phyloP scores from a whole-genome alignment of 1,140 invertebrate genomes.

The Zaprionus kolodkinae region DNA sequence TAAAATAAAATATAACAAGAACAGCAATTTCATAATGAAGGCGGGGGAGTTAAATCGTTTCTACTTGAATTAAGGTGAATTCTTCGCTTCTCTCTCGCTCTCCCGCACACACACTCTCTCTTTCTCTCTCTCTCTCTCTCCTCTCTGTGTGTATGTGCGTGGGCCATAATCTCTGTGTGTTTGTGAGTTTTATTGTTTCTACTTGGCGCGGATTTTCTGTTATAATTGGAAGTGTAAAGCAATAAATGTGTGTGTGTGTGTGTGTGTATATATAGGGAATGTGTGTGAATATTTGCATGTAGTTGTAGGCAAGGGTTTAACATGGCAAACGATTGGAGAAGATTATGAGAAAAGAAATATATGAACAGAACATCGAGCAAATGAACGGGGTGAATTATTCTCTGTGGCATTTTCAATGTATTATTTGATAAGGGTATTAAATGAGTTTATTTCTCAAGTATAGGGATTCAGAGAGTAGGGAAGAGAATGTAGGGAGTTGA shows the following conservation, averaged over 20 bases:
- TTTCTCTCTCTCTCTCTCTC: neutral
- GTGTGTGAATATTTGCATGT: neutral
- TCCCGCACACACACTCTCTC: too few relatives aligned
- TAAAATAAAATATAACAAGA: slow-evolving; percentile 73
- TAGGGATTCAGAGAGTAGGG: neutral
- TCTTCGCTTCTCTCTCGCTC: slow-evolving; percentile 28
- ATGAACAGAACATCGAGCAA: neutral
- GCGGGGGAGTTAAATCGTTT: slow-evolving; percentile 77
- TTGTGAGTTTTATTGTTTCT: slow-evolving; percentile 76
- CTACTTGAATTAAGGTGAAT: slow-evolving; percentile 80
- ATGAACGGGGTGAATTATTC: slow-evolving; percentile 1
- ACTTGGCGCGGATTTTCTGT: slow-evolving; percentile 73
- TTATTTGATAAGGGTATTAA: slow-evolving; percentile 1
- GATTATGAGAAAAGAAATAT: slow-evolving; percentile 1
- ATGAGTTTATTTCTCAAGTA: neutral
- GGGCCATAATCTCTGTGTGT: slow-evolving; percentile 68
- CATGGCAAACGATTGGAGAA: slow-evolving; percentile 3
- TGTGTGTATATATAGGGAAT: neutral
- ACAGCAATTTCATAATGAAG: slow-evolving; percentile 63
- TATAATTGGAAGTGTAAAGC: slow-evolving; percentile 80
- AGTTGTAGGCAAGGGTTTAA: neutral
- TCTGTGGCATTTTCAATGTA: slow-evolving; percentile 1
- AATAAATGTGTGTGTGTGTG: slow-evolving; percentile 58
- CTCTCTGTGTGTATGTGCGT: slow-evolving; percentile 46
- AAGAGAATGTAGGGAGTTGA: too few relatives aligned